Conservation (phyloP, 2,888 invertebrate species). For the Stomorhina lunata region DNA sequence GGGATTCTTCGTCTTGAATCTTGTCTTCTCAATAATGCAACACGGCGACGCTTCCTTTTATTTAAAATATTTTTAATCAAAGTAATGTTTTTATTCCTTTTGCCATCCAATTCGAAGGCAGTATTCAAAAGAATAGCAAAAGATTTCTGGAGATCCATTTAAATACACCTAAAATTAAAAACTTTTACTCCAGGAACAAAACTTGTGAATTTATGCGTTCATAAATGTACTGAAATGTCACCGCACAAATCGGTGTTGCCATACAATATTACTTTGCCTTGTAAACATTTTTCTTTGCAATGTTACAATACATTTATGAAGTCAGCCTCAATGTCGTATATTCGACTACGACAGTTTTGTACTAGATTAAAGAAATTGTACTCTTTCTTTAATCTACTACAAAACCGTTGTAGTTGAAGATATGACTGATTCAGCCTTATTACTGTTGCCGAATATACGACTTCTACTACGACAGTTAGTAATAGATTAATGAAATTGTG, state of each 20-base stretch:
- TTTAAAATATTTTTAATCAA: slow-evolving; percentile 11
- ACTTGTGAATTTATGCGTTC: neutral
- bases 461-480: too few relatives aligned
- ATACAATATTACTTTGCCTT: neutral
- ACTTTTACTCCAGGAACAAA: too few relatives aligned
- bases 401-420: too few relatives aligned
- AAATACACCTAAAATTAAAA: neutral
- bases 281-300: neutral
- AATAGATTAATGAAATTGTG: too few relatives aligned
- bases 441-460: too few relatives aligned
- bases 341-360: too few relatives aligned
- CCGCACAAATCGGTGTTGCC: slow-evolving; percentile 5
- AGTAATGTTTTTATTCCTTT: neutral
- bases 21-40: too few relatives aligned
- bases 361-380: too few relatives aligned
- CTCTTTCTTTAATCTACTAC: too few relatives aligned
- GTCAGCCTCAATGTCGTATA: too few relatives aligned
- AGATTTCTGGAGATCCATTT: slow-evolving; percentile 16
- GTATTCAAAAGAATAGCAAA: slow-evolving; percentile 13
- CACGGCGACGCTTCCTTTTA: slow-evolving; percentile 7
- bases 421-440: too few relatives aligned
- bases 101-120: neutral
- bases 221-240: neutral
- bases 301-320: neutral
- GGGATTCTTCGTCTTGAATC: slow-evolving; percentile 6